Base-by-base conservation (phyloP, 2,113 vertebrate genomes). In the Cyprinodon tularosa region DNA sequence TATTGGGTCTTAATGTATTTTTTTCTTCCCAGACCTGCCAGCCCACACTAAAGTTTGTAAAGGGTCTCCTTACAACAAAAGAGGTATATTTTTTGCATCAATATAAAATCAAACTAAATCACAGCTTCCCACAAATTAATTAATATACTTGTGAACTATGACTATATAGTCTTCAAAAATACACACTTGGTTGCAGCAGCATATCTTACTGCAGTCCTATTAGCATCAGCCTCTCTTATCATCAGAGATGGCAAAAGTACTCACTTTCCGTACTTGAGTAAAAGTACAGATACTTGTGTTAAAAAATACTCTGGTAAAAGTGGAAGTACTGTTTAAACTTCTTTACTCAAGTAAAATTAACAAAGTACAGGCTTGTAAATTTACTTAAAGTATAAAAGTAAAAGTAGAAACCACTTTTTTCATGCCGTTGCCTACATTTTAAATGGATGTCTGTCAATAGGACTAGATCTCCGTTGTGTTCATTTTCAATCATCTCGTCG, bases 21-120 rank as follows among this genome's bases (percentile, higher is more conserved):
- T 13, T 36, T 62, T 22, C 45, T 29, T 66, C 20, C 76, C 77
- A 94, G 92, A 62, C 9, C 29, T 89, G 59, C 90, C 90, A 63
- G 45, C 87, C 10, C 91, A 93, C 7, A 91, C 90, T 9, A 78
- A 6, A 40, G 48, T 2, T 64, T 93, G 91, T 68, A 85, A 84
- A 86, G 91, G 89, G 22, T 57, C 40, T 45, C 90, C 89, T 2
- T 93, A 86, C 77, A 15, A 77, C 60, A 84, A 40, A 83, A 64
- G 22, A 87, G 93, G 93, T 94, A 78, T 0, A 13, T 38, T 29
- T 57, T 50, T 57, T 57, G 50, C 6, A n/a, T n/a, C n/a, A 57
- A 1, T 20, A 57, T 57, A 57, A 57, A 57, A 57, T n/a, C 17
- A 6, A 10, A n/a, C 50, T 57, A 57, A 57, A 9, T 20, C 50